These are phyloP conservation scores for Rhinoraja longicauda DNA, from an alignment of 2,797 vertebrate genomes.

Conservation along the genomic window DNA sequence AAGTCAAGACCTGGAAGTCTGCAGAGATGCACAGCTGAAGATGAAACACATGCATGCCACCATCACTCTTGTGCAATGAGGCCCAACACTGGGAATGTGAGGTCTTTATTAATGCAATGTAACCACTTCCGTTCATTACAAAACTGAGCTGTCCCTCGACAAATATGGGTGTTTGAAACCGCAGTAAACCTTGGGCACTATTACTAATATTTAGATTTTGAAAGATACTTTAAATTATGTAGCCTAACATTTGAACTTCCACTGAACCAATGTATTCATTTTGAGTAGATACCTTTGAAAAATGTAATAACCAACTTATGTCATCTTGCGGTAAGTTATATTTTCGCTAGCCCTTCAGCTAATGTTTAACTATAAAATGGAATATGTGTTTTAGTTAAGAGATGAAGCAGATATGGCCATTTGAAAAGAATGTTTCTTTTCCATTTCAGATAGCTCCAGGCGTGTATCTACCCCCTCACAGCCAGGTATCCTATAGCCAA, in stretches of 20 bases:
- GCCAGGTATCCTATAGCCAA: conserved; percentile 74
- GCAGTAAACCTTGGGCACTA: neutral
- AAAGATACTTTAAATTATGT: neutral
- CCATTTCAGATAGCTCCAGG: conserved; percentile 84
- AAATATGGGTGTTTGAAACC: neutral
- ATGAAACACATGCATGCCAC: neutral
- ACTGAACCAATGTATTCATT: neutral
- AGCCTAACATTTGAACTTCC: too few relatives aligned
- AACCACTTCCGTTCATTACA: neutral
- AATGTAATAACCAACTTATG: neutral
- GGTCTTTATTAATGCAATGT: neutral
- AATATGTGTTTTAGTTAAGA: neutral
- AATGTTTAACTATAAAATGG: neutral
- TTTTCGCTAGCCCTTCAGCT: neutral
- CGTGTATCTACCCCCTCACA: conserved; percentile 85
- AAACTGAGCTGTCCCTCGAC: neutral
- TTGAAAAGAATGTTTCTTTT: neutral
- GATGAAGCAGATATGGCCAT: neutral
- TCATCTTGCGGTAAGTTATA: neutral
- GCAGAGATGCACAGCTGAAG: neutral
- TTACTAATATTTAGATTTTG: neutral
- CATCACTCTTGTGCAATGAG: neutral
- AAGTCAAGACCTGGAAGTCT: neutral
- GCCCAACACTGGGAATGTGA: neutral
- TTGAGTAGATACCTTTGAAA: neutral